Evolutionary conservation across 2,113 vertebrate genomes (phyloP).

Genomic region (Martes martes): DNA sequence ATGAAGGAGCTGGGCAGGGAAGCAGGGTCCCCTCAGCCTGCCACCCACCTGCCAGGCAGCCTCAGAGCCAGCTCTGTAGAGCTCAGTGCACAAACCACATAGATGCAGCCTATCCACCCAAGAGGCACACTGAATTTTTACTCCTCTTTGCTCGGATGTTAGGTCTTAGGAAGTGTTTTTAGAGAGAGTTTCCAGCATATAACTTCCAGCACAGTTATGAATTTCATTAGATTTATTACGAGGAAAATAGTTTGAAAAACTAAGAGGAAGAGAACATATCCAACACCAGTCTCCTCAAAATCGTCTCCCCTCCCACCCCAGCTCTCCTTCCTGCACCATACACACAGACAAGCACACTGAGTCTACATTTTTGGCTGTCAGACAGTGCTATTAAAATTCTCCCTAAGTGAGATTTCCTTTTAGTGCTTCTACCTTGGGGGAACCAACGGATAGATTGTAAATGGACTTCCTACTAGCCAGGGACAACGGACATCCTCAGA

Average conservation of each 20-base stretch:
- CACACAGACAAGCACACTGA: neutral
- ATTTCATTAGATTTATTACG: neutral
- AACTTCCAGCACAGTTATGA: neutral
- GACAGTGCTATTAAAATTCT: neutral
- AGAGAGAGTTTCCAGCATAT: neutral
- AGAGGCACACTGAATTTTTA: neutral
- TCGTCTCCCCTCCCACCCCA: neutral
- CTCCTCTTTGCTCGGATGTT: neutral
- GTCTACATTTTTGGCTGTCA: neutral
- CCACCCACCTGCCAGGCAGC: neutral
- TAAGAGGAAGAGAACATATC: neutral
- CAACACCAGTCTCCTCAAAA: neutral
- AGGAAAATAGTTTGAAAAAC: neutral
- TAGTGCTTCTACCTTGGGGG: neutral
- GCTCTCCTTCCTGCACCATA: neutral
- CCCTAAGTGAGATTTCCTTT: neutral
- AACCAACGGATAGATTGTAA: neutral
- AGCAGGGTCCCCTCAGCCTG: no score
- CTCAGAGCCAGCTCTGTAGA: neutral
- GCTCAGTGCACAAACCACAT: neutral
- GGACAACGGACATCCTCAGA: neutral
- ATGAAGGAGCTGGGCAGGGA: neutral
- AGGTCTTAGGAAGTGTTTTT: neutral
- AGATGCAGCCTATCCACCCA: neutral
- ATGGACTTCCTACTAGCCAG: neutral